A percentile compares a stretch with the other conserved stretches of the same genome.
Evolutionary conservation across 2,888 invertebrate species (phyloP).

Genomic region (Timema cristinae): DNA sequence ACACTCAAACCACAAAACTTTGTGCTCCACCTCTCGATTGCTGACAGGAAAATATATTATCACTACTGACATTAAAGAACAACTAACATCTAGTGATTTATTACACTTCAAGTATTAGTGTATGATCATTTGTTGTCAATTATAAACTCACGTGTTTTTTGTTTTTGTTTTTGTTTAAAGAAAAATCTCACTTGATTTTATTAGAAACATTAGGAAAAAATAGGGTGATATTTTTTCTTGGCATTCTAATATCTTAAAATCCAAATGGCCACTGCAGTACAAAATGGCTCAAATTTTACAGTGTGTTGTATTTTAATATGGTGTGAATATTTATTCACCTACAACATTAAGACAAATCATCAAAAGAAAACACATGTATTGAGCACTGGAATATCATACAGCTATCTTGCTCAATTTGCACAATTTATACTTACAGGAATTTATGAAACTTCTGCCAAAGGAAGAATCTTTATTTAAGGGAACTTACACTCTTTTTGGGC

Average conservation of each 20-base stretch:
- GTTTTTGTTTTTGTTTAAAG: too few species aligned
- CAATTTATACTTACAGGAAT: neutral
- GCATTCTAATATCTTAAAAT: too few species aligned
- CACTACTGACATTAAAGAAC: neutral
- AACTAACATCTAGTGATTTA: neutral
- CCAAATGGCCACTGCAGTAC: too few species aligned
- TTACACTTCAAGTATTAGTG: neutral
- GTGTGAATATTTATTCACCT: conserved; percentile 6
- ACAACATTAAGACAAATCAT: neutral
- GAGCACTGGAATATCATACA: neutral
- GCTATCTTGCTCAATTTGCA: neutral
- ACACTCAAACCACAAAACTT: neutral
- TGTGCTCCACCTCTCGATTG: neutral
- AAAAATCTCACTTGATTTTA: too few species aligned
- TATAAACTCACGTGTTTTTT: too few species aligned
- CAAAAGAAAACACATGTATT: neutral
- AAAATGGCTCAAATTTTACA: neutral
- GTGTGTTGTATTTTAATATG: neutral
- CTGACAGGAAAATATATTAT: neutral
- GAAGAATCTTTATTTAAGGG: neutral
- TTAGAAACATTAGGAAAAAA: neutral
- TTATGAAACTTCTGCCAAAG: neutral
- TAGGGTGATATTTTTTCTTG: too few species aligned
- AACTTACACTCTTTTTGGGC: neutral
- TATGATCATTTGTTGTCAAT: too few species aligned